phyloP scores from a whole-genome alignment of 2,113 vertebrate species.

The Phyllostomus discolor region DNA sequence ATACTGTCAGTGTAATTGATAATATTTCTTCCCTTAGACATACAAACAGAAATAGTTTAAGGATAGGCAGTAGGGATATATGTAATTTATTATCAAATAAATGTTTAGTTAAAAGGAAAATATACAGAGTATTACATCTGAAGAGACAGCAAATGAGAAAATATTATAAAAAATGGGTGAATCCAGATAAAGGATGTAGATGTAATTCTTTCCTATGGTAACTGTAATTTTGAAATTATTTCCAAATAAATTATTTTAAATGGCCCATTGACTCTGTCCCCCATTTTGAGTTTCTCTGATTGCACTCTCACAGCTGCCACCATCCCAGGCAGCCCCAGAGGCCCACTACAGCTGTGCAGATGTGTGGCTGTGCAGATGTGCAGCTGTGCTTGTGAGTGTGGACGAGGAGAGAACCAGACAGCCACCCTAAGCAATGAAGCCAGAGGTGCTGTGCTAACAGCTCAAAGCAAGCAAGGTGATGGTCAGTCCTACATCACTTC shows the following conservation, averaged over 20 bases:
- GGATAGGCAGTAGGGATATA: neutral
- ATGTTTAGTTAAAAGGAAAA: neutral
- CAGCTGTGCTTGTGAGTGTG: neutral
- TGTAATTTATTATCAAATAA: neutral
- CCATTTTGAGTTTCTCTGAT: neutral
- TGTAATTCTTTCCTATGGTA: neutral
- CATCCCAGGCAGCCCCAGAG: accelerated
- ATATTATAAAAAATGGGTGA: neutral
- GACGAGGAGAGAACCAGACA: neutral
- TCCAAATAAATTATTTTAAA: neutral
- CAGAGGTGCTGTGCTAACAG: neutral
- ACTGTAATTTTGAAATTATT: neutral
- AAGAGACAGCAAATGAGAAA: neutral
- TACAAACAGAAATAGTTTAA: neutral
- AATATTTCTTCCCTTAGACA: neutral
- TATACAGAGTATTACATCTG: neutral
- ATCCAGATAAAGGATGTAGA: neutral
- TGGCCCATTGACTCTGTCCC: neutral
- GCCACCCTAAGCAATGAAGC: neutral
- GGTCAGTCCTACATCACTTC: neutral
- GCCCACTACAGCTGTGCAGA: accelerated
- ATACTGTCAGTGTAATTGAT: neutral
- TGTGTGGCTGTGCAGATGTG: no score
- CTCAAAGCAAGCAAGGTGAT: neutral
- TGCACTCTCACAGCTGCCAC: neutral